Conservation (phyloP, 2,888 invertebrate species). For the Drosophila borborema region DNA sequence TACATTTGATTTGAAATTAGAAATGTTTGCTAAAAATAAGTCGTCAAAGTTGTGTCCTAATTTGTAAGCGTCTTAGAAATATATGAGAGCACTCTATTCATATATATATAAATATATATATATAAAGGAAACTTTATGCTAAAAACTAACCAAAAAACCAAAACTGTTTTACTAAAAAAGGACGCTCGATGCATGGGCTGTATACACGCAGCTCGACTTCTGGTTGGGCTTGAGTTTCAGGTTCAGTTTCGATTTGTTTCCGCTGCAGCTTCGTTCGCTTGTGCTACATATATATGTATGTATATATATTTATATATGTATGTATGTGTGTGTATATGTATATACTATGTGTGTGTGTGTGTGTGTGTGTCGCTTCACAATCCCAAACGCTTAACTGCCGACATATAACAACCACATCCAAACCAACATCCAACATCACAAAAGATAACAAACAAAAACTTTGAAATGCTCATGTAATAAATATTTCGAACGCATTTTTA, state of each 20-base stretch:
- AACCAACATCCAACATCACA: conserved; percentile 36
- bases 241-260: conserved; percentile 5
- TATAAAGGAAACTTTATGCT: conserved; percentile 57
- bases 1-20: conserved; percentile 25
- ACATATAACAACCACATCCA: conserved; percentile 37
- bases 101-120: conserved; percentile 33
- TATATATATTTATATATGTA: conserved; percentile 7
- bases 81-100: conserved; percentile 48
- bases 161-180: conserved; percentile 74
- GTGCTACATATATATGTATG: conserved; percentile 5
- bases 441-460: conserved; percentile 26
- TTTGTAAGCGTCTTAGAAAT: conserved; percentile 59
- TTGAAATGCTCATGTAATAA: conserved; percentile 32
- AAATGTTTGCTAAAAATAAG: conserved; percentile 37
- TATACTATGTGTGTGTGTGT: conserved; percentile 29
- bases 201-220: conserved; percentile 30
- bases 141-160: conserved; percentile 67
- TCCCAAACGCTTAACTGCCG: conserved; percentile 49
- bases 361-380: conserved; percentile 54
- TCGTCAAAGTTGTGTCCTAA: conserved; percentile 53
- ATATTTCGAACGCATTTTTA: conserved; percentile 48
- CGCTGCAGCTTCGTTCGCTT: conserved; percentile 31
- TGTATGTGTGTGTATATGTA: conserved; percentile 2
- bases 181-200: conserved; percentile 3
- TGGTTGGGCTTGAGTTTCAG: conserved; percentile 45